Evolutionary conservation across 2,797 vertebrate species (phyloP), one percentile per base, ranked within the genome.

Genomic region (Synanceia verrucosa): DNA sequence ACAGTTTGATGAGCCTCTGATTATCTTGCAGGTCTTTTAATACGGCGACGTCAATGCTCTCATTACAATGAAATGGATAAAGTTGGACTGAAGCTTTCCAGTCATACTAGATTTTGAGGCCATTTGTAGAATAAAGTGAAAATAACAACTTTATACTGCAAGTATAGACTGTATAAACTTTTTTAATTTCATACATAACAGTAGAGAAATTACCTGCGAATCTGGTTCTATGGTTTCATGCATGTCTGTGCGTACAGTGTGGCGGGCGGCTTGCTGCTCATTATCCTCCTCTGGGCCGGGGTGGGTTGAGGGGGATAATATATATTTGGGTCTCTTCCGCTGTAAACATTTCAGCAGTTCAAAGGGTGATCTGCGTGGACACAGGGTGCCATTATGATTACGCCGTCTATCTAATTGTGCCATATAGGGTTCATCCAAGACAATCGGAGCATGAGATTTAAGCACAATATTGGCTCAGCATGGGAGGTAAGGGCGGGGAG

Each of bases 371-470:
- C 89, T 85, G 83, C 79, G 67, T 75, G 79, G 82, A 93, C 86
- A 70, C 87, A 78, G 90, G 86, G 92, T 92, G 88, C 90, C 89
- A 90, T 87, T 91, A 88, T 94, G 90, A 93, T 93, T 90, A 93
- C 72, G 85, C 82, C 23, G 85, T 83, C 88, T 84, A 86, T 87
- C 81, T 93, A 93, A 94, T 94, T 94, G 91, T 89, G 78, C 86
- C 78, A 90, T 86, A 79, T 87, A 90, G 81, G 70, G 82, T 84
- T 85, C 88, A 85, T 84, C 86, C 91, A 79, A 84, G 88, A 89
- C 90, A 92, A 94, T 89, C 91, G 90, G 92, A 94, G 93, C 94
- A 92, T 94, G 93, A 94, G 92, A 94, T 93, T 94, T 87, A 93
- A 88, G 83, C 83, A 94, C 93, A 94, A 93, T 94, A 94, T 93